phyloP scores from a whole-genome alignment of 2,797 vertebrate species.

The Monodelphis domestica region DNA sequence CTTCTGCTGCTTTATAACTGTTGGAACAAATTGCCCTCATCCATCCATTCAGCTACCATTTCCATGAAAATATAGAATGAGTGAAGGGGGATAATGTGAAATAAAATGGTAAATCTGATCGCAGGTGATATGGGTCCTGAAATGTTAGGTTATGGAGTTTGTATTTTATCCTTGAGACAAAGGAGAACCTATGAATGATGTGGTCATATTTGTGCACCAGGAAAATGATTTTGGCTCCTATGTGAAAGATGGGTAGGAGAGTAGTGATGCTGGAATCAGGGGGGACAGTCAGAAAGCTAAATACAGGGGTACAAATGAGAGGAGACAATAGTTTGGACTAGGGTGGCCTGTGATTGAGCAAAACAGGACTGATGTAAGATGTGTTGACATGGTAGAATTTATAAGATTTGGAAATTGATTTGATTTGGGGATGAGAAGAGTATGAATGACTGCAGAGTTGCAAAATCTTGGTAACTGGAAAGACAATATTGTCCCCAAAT shows the following conservation, averaged over 20 bases:
- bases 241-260: not conserved
- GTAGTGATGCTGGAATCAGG: not conserved
- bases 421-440: not conserved
- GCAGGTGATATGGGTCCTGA: not conserved
- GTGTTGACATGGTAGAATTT: not conserved
- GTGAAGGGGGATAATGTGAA: not conserved
- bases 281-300: not conserved
- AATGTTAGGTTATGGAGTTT: not conserved
- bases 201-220: not conserved
- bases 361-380: not conserved
- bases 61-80: not conserved
- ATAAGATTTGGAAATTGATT: not conserved
- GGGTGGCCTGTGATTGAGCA: not conserved
- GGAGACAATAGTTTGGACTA: not conserved
- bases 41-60: no score
- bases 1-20: no score
- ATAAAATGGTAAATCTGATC: not conserved
- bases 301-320: not conserved
- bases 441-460: not conserved
- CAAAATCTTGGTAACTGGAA: not conserved
- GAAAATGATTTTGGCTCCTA: not conserved
- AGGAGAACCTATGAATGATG: not conserved
- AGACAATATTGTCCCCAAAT: not conserved
- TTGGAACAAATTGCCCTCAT: no score
- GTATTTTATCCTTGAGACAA: not conserved